These are phyloP conservation scores for Neofelis nebulosa DNA, from an alignment of 2,113 vertebrate genomes.

Conservation along the genomic window DNA sequence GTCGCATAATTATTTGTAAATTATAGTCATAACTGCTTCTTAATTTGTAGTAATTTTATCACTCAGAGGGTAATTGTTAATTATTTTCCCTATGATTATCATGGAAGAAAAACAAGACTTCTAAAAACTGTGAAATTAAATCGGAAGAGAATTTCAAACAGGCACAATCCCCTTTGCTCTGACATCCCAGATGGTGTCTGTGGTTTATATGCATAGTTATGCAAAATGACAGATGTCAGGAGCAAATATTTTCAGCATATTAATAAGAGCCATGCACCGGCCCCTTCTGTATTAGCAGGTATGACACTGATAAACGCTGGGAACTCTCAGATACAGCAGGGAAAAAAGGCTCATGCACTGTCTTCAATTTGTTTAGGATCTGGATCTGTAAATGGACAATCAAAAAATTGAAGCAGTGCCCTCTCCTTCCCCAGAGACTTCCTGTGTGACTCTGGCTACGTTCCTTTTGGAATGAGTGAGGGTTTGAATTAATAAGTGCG, in stretches of 20 bases:
- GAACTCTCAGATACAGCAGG: neutral
- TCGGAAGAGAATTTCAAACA: conserved; percentile 60
- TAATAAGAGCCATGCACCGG: conserved; percentile 30
- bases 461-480: neutral
- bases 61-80: conserved; percentile 57
- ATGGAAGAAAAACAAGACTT: conserved; percentile 58
- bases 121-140: conserved; percentile 62
- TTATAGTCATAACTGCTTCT: conserved; percentile 59
- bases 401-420: neutral
- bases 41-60: conserved; percentile 69
- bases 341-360: rapidly evolving
- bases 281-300: neutral
- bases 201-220: conserved; percentile 53
- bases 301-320: neutral
- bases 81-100: conserved; percentile 65
- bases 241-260: conserved; percentile 74
- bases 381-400: neutral
- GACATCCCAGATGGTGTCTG: conserved; percentile 63
- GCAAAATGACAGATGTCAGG: conserved; percentile 67
- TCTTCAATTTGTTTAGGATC: neutral
- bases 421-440: neutral
- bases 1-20: conserved; percentile 52
- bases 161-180: conserved; percentile 28
- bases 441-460: neutral
- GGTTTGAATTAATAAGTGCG: neutral